Evolutionary conservation across 2,888 invertebrate genomes (phyloP), one percentile per base, ranked within the genome.

Genomic region (Scaptomyza cyrtandrae): DNA sequence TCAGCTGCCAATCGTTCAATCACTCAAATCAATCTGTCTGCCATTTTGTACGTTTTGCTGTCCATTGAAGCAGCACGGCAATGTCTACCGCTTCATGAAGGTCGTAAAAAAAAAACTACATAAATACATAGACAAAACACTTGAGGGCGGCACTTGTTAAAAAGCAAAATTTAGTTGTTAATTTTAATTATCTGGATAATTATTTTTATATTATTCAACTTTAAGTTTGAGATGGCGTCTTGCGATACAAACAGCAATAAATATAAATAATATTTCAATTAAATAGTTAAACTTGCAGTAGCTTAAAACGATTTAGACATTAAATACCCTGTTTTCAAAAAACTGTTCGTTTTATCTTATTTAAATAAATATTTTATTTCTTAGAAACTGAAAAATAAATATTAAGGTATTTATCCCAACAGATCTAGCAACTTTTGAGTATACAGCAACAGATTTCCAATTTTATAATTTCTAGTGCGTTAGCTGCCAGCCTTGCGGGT

Each of bases 61-160:
- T 45, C 71, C 89, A 85, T 77, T 87, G 85, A 84, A 84, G 85
- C 81, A 79, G 49, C 68, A 59, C 87, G 55, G 76, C 74, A 81
- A 71, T 78, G 35, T 73, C 68, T 68, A 61, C 87, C 87, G 88
- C 89, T 87, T 88, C 60, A 74, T 70, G 85, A 84, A 84, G 84
- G 84, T 87, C 87, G 31, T 35, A 43, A 41, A 35, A 57, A 37
- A 71, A 6, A 19, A 19, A 75, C 24, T 3, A 55, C 13, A 52
- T 24, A 16, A 11, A 41, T 14, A 50, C 29, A 41, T 27, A 45
- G 41, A 37, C 66, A 50, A 75, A 65, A 61, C 56, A 88, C 73
- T 86, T 87, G 73, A 76, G 71, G 80, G 83, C 80, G 86, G 69
- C 65, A 55, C 39, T 43, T 52, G 45, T 19, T 48, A 45, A 64